Conservation (phyloP, 2,888 invertebrate species). For the Uropetala carovei region DNA sequence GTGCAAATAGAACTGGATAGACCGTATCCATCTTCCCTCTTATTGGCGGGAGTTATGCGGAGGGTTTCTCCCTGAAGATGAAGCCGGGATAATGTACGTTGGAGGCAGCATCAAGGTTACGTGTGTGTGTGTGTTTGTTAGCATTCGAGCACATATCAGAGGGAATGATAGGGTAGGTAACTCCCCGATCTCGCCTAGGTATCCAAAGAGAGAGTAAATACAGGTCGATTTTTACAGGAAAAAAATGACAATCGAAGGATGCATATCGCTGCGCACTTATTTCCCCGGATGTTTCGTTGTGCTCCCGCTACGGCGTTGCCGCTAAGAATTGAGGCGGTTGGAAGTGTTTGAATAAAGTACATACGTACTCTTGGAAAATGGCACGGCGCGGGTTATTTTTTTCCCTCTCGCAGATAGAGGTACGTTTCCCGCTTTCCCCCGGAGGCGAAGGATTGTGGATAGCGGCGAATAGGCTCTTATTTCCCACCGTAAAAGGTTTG, state of each 20-base stretch:
- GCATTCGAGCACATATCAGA: neutral
- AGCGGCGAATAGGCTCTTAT: neutral
- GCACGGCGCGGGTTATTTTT: neutral
- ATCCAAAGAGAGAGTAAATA: neutral
- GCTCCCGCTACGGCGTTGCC: no score
- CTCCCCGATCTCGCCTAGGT: neutral
- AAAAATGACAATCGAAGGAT: constrained; percentile 14
- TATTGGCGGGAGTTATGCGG: neutral
- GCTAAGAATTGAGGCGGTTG: neutral
- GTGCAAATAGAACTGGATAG: neutral
- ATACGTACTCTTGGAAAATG: neutral
- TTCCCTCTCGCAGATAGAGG: no score
- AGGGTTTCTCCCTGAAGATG: constrained; percentile 1
- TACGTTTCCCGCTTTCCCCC: neutral
- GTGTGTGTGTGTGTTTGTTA: neutral
- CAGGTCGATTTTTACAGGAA: neutral
- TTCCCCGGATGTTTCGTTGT: neutral
- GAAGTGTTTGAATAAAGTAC: constrained; percentile 9
- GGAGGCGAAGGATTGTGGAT: neutral
- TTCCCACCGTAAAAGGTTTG: neutral
- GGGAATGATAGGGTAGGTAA: neutral
- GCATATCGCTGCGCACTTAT: constrained; percentile 1
- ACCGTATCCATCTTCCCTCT: neutral
- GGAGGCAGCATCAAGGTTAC: neutral
- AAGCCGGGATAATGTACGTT: neutral